Conservation (phyloP, 2,797 vertebrate species). For the Notamacropus eugenii region DNA sequence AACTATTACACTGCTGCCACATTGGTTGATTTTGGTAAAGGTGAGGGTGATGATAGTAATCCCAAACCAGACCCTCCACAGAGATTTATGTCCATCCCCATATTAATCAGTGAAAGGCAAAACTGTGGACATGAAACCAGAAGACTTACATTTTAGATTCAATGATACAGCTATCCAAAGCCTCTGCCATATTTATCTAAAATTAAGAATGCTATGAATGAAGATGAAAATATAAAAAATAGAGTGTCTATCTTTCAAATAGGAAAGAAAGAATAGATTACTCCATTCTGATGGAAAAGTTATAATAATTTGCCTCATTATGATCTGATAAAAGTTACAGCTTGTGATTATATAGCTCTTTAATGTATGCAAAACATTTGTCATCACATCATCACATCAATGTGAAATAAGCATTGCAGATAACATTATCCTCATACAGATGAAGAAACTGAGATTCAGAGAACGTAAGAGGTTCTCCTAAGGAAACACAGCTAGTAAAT, state of each 20-base stretch:
- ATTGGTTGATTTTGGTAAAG: constrained; percentile 38
- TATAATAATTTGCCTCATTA: not conserved
- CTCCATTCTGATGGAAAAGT: not conserved
- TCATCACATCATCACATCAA: not conserved
- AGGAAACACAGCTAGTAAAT: not conserved
- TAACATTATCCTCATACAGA: not conserved
- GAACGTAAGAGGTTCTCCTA: not conserved
- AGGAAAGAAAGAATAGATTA: not conserved
- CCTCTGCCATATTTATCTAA: not conserved
- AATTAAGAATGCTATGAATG: not conserved
- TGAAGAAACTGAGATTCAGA: not conserved
- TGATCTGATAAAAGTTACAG: not conserved
- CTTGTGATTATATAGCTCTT: not conserved
- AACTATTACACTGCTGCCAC: constrained; percentile 26
- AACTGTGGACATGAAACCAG: not conserved
- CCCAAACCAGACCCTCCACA: constrained; percentile 18
- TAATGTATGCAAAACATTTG: not conserved
- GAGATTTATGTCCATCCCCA: constrained; percentile 5
- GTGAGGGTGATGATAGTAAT: constrained; percentile 35
- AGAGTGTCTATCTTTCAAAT: not conserved
- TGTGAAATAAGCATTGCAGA: not conserved
- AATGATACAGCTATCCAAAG: not conserved
- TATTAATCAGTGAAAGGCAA: not conserved
- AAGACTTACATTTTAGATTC: not conserved
- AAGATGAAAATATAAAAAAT: not conserved